These are phyloP conservation scores for Gerris buenoi DNA, from an alignment of 1,140 invertebrate genomes.

Conservation along the genomic window DNA sequence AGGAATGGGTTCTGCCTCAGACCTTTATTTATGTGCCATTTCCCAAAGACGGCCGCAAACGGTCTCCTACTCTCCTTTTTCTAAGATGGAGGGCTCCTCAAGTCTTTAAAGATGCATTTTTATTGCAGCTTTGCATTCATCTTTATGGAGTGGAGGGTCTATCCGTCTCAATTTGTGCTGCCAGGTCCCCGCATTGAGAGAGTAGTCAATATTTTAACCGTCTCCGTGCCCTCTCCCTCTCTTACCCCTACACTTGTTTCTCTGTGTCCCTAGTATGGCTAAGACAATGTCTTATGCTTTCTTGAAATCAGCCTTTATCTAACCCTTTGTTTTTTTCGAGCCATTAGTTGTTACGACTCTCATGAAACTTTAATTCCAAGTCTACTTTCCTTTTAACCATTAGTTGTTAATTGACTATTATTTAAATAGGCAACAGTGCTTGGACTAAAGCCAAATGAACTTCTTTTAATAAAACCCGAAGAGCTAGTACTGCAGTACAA, in stretches of 20 bases:
- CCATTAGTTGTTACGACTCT: neutral
- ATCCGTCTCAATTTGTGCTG: constrained; percentile 16
- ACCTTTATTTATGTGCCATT: neutral
- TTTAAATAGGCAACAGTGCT: too few species aligned
- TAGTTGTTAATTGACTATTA: too few species aligned
- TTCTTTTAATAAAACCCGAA: too few species aligned
- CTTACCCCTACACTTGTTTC: too few species aligned
- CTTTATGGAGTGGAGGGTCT: constrained; percentile 5
- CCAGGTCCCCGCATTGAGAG: neutral
- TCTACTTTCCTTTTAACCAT: too few species aligned
- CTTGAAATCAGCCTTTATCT: too few species aligned
- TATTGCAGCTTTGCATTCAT: constrained; percentile 19
- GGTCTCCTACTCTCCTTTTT: neutral
- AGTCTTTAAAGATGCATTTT: constrained; percentile 15
- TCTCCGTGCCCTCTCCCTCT: neutral
- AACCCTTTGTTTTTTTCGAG: neutral
- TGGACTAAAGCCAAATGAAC: too few species aligned
- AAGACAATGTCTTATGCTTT: too few species aligned
- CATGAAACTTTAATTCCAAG: neutral
- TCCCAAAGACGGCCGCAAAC: neutral
- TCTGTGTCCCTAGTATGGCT: too few species aligned
- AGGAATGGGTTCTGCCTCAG: neutral
- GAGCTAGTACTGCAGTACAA: too few species aligned
- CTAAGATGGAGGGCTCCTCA: neutral
- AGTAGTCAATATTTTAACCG: constrained; percentile 4